These are phyloP conservation scores for Ophonus ardosiacus DNA, from an alignment of 2,888 invertebrate genomes.

Conservation along the genomic window DNA sequence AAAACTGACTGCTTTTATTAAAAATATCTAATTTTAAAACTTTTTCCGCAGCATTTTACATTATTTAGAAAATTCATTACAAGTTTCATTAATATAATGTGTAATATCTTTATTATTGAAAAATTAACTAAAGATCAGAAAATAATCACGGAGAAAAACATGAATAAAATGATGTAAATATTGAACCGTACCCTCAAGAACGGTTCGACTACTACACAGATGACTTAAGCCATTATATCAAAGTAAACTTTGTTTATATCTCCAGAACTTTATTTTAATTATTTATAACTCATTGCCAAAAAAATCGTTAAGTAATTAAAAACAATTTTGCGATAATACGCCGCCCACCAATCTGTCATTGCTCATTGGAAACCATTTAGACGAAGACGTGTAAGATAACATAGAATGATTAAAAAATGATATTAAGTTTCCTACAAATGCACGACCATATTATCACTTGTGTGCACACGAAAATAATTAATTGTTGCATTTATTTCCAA, in stretches of 20 bases:
- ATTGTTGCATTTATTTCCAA: constrained; percentile 54
- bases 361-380: constrained; percentile 66
- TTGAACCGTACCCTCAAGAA: constrained; percentile 43
- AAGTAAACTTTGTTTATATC: constrained; percentile 6
- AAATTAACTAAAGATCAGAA: constrained; percentile 3
- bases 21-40: constrained; percentile 15
- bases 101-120: not conserved
- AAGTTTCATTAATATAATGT: not conserved
- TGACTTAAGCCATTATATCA: not conserved
- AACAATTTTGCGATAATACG: constrained; percentile 68
- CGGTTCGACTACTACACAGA: not conserved
- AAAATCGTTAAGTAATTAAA: constrained; percentile 65
- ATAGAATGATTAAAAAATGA: constrained; percentile 48
- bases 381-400: constrained; percentile 49
- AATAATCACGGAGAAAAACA: constrained; percentile 14
- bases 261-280: not conserved
- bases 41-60: constrained; percentile 18
- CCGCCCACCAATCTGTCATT: constrained; percentile 72
- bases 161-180: constrained; percentile 57
- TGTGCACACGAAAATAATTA: constrained; percentile 40
- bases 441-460: constrained; percentile 11
- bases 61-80: not conserved
- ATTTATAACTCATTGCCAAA: not conserved
- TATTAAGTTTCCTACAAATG: constrained; percentile 44
- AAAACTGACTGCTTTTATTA: constrained; percentile 9